These are phyloP conservation scores for Rhyacophila brunnea DNA, from an alignment of 1,140 invertebrate species.

Conservation along the genomic window DNA sequence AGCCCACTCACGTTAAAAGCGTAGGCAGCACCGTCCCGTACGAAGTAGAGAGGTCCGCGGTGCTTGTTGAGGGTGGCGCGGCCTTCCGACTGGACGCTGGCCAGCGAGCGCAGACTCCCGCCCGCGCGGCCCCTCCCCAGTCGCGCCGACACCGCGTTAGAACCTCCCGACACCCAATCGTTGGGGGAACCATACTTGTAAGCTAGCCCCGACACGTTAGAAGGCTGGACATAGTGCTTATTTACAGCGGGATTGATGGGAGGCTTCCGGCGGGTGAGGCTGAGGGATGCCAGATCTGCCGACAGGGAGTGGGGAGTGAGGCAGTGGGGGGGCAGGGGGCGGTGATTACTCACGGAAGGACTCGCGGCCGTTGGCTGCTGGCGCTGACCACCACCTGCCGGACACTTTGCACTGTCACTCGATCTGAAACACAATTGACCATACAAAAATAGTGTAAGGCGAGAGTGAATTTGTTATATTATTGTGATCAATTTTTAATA, in stretches of 20 bases:
- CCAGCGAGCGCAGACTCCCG: conserved; percentile 44
- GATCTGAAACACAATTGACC: conserved; percentile 48
- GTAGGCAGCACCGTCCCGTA: conserved; percentile 45
- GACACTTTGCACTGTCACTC: conserved; percentile 51
- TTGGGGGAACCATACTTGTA: conserved; percentile 26
- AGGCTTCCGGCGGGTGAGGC: conserved; percentile 32
- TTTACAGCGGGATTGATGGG: conserved; percentile 35
- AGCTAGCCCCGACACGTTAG: conserved; percentile 29
- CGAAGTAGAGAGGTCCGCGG: conserved; percentile 41
- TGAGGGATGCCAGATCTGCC: conserved; percentile 30
- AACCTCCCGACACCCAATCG: conserved; percentile 29
- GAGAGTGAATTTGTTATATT: too few relatives aligned
- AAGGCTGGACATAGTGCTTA: conserved; percentile 33
- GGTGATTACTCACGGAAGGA: conserved; percentile 51
- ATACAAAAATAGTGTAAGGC: too few relatives aligned
- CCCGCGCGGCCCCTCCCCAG: conserved; percentile 40
- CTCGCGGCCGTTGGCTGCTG: conserved; percentile 24
- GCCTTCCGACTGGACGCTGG: conserved; percentile 44
- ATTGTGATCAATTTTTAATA: too few relatives aligned
- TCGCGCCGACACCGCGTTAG: conserved; percentile 35
- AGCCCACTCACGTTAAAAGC: conserved; percentile 56
- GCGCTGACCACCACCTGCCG: conserved; percentile 38
- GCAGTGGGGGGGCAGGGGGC: conserved; percentile 47
- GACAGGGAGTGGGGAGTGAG: conserved; percentile 33
- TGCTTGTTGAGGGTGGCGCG: conserved; percentile 45